Base-by-base conservation (phyloP, 1,140 invertebrate species). In the Neocloeon triangulifer region DNA sequence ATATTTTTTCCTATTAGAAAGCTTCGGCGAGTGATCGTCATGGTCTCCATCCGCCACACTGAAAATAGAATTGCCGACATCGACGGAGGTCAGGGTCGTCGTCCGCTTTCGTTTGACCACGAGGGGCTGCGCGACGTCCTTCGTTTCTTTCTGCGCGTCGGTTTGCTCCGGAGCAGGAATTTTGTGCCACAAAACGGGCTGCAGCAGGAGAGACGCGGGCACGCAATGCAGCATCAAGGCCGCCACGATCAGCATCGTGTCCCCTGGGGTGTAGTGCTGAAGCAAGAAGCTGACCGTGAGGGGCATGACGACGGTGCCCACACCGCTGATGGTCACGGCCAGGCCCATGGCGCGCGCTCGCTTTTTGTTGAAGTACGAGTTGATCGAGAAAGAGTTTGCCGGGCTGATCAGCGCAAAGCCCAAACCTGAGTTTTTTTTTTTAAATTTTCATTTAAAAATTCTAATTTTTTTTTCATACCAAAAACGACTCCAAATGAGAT, bases 261-360 rank as follows among this genome's bases (percentile, higher is more conserved):
- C 40, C 3, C 34, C 17, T 13, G 27, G 19, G 20, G 32, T 38
- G 15, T 37, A 40, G 2, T 33, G 19, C 5, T 18, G 18, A 2
- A 41, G 13, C 2, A 39, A 22, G 14, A 34, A 17, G n/a, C 39
- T 33, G 4, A 41, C 35, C 4, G 49, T 23, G 8, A 43, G 12
- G 4, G 47, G 47, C 17, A 50, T 37, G 6, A 45, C 19, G 18
- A 50, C 42, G 16, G 43, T 43, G 12, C 48, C 48, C 8, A 49
- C 19, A 6, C 45, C 39, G 31, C 41, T 43, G 2, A 46, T 46
- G 4, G 48, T 41, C 37, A 46, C 40, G 9, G 40, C 38, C n/a
- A 50, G 25, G 13, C 48, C 48, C 25, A 44, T 50, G 2, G 48
- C 48, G n/a, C 44, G 31, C 12, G 42, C 46, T 30, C 48, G 32